phyloP scores from a whole-genome alignment of 2,113 vertebrate genomes.

The Baryphthengus martii region DNA sequence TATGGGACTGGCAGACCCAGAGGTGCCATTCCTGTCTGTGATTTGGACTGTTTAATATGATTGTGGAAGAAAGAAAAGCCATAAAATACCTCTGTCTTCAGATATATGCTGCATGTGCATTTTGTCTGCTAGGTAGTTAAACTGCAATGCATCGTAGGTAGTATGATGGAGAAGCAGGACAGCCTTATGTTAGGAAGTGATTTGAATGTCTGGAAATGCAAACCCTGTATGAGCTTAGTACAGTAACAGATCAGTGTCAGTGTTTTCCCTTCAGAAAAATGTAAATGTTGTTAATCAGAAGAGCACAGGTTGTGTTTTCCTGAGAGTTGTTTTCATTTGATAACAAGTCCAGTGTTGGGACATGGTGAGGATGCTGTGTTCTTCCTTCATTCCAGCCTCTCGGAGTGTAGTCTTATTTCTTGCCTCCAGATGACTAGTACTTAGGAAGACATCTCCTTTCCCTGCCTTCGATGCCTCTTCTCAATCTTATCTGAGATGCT shows the following conservation, averaged over 20 bases:
- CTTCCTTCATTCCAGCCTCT: background rate
- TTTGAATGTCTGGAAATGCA: conserved; percentile 39
- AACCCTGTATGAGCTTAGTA: background rate
- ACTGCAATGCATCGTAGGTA: background rate
- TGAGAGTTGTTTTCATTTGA: background rate
- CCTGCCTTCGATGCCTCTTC: background rate
- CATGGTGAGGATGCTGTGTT: background rate
- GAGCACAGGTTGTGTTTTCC: background rate
- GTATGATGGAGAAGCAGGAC: background rate
- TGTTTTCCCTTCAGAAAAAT: background rate
- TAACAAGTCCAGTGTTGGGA: background rate
- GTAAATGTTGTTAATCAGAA: background rate
- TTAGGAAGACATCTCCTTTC: background rate
- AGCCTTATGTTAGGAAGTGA: conserved; percentile 13
- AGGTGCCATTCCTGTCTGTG: background rate
- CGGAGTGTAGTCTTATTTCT: background rate
- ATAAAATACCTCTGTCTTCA: background rate
- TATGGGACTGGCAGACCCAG: background rate
- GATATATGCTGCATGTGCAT: background rate
- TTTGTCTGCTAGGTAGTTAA: conserved; percentile 20
- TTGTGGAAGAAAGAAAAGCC: background rate
- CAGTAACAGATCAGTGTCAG: background rate
- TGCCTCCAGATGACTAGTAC: background rate
- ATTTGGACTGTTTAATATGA: background rate
- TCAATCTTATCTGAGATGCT: background rate